A percentile compares a stretch with the other conserved stretches of the same genome.
Conservation (phyloP, 2,113 vertebrate genomes). For the Antigone vipio region DNA sequence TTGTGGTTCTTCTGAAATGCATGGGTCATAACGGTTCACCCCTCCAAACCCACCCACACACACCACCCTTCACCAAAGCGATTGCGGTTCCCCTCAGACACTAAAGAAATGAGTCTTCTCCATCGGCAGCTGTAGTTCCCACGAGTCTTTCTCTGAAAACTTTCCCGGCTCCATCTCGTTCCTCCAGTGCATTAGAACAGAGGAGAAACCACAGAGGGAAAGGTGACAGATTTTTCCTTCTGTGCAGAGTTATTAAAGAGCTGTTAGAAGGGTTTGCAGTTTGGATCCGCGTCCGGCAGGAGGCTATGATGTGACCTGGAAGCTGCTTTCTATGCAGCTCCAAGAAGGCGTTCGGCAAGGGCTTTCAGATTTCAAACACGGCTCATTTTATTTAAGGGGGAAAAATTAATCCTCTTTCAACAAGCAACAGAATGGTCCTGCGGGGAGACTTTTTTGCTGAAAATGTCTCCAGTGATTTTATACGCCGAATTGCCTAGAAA, state of each 20-base stretch:
- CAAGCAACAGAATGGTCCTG: neutral
- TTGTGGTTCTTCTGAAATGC: conserved; percentile 69
- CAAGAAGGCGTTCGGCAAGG: conserved; percentile 36
- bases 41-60: conserved; percentile 63
- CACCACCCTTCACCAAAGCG: conserved; percentile 40
- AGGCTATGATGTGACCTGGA: conserved; percentile 60
- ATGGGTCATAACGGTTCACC: conserved; percentile 34
- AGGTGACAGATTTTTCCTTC: conserved; percentile 70
- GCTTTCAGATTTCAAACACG: conserved; percentile 23
- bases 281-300: conserved; percentile 47
- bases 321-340: conserved; percentile 38
- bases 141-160: conserved; percentile 65
- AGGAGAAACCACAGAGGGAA: conserved; percentile 65
- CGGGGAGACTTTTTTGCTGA: neutral
- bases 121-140: conserved; percentile 60
- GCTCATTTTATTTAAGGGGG: conserved; percentile 53
- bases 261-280: conserved; percentile 63
- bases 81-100: conserved; percentile 61
- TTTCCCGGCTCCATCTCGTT: conserved; percentile 36
- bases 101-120: conserved; percentile 33
- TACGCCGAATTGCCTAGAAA: neutral
- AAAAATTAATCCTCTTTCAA: conserved; percentile 50
- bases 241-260: conserved; percentile 50
- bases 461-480: neutral
- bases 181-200: conserved; percentile 41